Evolutionary conservation across 35 echinoderm and acorn worm species (phyloP).

Genomic region (Amphiura filiformis): DNA sequence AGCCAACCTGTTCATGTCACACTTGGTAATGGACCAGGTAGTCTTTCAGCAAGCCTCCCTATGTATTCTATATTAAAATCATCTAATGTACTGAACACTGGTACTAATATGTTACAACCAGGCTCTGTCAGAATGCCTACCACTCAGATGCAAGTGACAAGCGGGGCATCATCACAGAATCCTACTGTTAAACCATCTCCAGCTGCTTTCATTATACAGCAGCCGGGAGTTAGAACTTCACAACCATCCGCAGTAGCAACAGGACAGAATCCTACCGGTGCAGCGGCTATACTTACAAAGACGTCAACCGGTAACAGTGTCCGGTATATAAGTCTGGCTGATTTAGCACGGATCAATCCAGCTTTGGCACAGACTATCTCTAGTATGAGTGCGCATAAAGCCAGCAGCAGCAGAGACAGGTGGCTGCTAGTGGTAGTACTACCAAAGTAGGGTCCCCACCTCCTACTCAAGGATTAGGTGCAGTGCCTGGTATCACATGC

Average conservation of each 20-base stretch:
- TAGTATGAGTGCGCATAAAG: too few relatives aligned
- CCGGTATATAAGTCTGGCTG: not conserved
- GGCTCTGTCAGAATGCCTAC: not conserved
- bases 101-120: not conserved
- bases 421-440: not conserved
- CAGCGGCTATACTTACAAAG: not conserved
- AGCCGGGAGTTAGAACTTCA: not conserved
- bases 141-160: not conserved
- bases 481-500: not conserved
- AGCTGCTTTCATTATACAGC: not conserved
- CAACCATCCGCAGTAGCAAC: not conserved
- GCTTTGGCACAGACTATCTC: not conserved
- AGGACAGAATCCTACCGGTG: not conserved
- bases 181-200: too few relatives aligned
- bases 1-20: not conserved
- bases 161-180: too few relatives aligned
- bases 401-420: not conserved
- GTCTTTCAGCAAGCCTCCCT: not conserved
- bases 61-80: not conserved
- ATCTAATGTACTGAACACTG: not conserved
- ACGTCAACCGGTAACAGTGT: not conserved
- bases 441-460: not conserved
- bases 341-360: not conserved
- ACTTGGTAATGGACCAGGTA: not conserved
- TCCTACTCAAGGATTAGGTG: not conserved